Percentiles rank a stretch among this genome's conserved stretches.
Conservation (phyloP, 2,797 vertebrate species). For the Anas bahamensis region DNA sequence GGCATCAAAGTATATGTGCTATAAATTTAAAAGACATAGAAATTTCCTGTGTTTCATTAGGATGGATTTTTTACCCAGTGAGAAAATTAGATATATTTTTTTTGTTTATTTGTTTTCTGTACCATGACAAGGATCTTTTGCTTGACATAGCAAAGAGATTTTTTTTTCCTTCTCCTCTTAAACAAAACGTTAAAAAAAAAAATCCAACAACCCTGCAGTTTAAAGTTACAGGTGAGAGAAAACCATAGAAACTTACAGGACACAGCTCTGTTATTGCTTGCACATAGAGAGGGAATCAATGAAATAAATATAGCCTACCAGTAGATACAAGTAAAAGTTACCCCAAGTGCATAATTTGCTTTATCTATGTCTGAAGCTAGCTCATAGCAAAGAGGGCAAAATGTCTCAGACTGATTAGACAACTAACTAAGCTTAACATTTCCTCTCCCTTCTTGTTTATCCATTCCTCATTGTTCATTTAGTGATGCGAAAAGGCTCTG, state of each 20-base stretch:
- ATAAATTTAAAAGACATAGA: not conserved
- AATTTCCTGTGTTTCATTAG: not conserved
- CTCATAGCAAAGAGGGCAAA: slow-evolving; percentile 2
- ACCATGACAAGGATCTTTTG: not conserved
- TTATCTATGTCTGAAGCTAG: not conserved
- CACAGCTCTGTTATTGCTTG: not conserved
- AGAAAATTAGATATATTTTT: not conserved
- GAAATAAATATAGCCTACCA: not conserved
- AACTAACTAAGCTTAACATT: slow-evolving; percentile 29
- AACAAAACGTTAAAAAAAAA: not conserved
- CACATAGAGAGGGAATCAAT: not conserved
- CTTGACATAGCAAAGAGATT: not conserved
- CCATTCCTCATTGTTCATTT: slow-evolving; percentile 2
- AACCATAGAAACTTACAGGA: not conserved
- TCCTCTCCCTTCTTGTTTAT: not conserved
- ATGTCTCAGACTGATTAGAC: slow-evolving; percentile 1
- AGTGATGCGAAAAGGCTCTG: not conserved
- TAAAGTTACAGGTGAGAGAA: not conserved
- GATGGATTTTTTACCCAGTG: not conserved
- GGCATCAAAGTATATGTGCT: not conserved
- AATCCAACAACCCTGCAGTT: not conserved
- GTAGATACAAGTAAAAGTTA: not conserved
- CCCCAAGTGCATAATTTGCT: not conserved
- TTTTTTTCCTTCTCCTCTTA: not conserved
- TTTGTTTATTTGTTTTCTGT: not conserved